Evolutionary conservation across 2,888 invertebrate genomes (phyloP), one percentile per base, ranked within the genome.

Genomic region (Melanargia galathea): DNA sequence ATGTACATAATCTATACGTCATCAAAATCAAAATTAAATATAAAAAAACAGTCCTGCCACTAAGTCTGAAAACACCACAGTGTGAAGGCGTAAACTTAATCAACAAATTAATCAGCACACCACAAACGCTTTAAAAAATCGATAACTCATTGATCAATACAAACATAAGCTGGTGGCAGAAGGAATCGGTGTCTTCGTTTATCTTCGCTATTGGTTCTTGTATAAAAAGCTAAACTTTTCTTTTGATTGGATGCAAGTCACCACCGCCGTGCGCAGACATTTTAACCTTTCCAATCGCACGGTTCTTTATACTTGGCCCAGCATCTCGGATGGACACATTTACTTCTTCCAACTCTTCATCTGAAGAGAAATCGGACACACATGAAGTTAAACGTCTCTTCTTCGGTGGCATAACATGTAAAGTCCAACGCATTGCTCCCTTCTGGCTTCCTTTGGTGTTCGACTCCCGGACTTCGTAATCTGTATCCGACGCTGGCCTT

Each of bases 251-350:
- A 66, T 83, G 81, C 30, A 91, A 81, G 73, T 91, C 91, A 3
- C 91, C 91, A 33, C 86, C 91, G 48, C 90, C 90, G 68, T 90
- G 90, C 13, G 90, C 90, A 0, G 88, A 85, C 78, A 87, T 74
- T 71, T 86, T 87, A 55, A 81, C 73, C 65, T 86, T 87, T 10
- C 83, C 83, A 5, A 74, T 69, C 18, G 75, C 77, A 71, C 79
- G 83, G 67, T 73, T 82, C 73, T 86, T 89, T 43, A 80, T 78
- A 63, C 83, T 77, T 1, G 87, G 84, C 1, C 81, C 80, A 18
- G 84, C 84, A 71, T 86, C 86, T 69, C 84, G 87, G 43, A 88
- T 81, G 1, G 86, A 78, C 26, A 81, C 77, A 26, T 66, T 70
- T 0, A 77, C 70, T 22, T 83, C 82, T 13, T 82, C 84, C 52